Evolutionary conservation across 2,113 vertebrate species (phyloP), one percentile per base, ranked within the genome.

Genomic region (Campylomormyrus numenius): DNA sequence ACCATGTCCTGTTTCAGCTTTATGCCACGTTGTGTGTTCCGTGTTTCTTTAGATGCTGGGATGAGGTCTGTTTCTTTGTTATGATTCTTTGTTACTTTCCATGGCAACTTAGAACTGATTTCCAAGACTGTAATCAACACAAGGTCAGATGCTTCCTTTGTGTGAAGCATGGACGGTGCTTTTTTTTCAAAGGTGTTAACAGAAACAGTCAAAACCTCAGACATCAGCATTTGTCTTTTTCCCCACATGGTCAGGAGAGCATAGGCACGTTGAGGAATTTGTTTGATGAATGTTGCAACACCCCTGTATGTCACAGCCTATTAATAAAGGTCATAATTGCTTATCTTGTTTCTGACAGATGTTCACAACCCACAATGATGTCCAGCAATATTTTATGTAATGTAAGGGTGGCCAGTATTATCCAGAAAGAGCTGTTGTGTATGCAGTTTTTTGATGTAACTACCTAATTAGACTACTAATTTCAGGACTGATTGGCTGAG

Each of bases 171-270:
- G 13, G 31, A 19, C 3, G 84, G 24, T 86, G 46, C 4, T 49
- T 13, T 86, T 85, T 50, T 50, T 50, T 86, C n/a, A n/a, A 50
- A 86, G 84, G 48, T 86, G 84, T 86, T 86, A 86, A 50, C 48
- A 86, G 84, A 86, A 86, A n/a, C 19, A n/a, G 84, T 50, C 84
- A 49, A 48, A 48, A 85, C 19, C 48, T 46, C 21, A 85, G 83
- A 85, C 46, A 48, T 13, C 84, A 13, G 84, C 17, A 15, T 85
- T 48, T 86, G 84, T 86, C 84, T 86, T 86, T 49, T 48, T 17
- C 48, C 13, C n/a, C 24, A 50, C 42, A 27, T 27, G 45, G 46
- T 11, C 84, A 49, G 84, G 48, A 86, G 46, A 86, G 24, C 11
- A 49, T 11, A 2, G n/a, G 45, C 45, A n/a, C n/a, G 1, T 17